Conservation (phyloP, 2,888 invertebrate genomes). For the Scelioninae gen. 1 region DNA sequence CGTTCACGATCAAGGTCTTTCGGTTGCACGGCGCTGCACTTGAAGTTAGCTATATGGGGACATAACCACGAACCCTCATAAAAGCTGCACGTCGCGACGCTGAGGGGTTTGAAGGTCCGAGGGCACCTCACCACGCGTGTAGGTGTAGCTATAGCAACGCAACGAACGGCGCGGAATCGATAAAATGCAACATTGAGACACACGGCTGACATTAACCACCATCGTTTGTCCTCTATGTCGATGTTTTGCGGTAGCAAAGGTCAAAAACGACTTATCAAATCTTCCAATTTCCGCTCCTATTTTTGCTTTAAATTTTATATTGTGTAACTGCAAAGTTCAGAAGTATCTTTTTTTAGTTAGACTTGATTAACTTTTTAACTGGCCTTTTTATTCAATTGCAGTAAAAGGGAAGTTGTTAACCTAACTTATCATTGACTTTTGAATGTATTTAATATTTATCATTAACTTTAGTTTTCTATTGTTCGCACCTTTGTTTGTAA, state of each 20-base stretch:
- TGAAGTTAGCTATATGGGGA: slow-evolving; percentile 60
- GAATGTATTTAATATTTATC: too few species aligned
- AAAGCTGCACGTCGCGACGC: slow-evolving; percentile 74
- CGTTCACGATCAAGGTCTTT: slow-evolving; percentile 81
- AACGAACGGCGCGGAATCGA: slow-evolving; percentile 77
- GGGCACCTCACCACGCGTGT: slow-evolving; percentile 72
- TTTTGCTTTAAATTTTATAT: too few species aligned
- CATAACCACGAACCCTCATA: slow-evolving; percentile 69
- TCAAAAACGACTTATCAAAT: slow-evolving; percentile 21
- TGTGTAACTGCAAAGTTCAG: too few species aligned
- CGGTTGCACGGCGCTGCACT: slow-evolving; percentile 70
- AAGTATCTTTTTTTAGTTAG: too few species aligned
- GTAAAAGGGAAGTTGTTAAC: too few species aligned
- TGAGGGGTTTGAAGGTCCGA: slow-evolving; percentile 73
- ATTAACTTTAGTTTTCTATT: too few species aligned
- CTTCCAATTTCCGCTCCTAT: background rate
- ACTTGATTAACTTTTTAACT: too few species aligned
- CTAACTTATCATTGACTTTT: too few species aligned
- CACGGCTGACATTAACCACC: slow-evolving; percentile 66
- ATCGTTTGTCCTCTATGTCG: slow-evolving; percentile 55
- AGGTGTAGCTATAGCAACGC: slow-evolving; percentile 82
- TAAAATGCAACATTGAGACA: slow-evolving; percentile 80
- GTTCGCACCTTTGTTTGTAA: too few species aligned
- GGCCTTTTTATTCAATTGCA: too few species aligned
- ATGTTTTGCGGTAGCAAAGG: slow-evolving; percentile 41